Evolutionary conservation across 2,113 vertebrate species (phyloP).

Genomic region (Antigone vipio): DNA sequence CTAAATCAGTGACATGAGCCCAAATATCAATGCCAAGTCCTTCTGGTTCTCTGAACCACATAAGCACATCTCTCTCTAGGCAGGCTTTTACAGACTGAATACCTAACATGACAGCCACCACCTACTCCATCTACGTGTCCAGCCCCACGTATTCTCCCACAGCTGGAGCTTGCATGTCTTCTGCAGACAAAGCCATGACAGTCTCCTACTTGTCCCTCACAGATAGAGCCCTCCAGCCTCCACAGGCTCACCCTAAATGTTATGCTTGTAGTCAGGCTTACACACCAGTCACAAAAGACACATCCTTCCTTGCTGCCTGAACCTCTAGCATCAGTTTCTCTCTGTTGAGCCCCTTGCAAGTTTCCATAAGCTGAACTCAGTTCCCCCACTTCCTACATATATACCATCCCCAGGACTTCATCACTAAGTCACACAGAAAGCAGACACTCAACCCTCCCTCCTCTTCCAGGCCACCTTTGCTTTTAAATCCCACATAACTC

Average conservation of each 20-base stretch:
- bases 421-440: neutral
- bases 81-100: neutral
- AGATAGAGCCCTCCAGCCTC: neutral
- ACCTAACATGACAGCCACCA: neutral
- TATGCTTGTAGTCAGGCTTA: neutral
- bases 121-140: neutral
- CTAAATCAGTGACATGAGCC: neutral
- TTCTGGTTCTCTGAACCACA: neutral
- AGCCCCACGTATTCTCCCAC: accelerated
- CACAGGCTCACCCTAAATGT: neutral
- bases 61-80: neutral
- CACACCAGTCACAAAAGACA: neutral
- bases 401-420: neutral
- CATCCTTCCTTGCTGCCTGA: neutral
- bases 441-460: too few relatives aligned
- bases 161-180: neutral
- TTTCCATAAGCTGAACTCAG: accelerated
- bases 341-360: too few relatives aligned
- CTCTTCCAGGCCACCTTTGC: too few relatives aligned
- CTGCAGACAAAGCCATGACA: neutral
- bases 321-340: neutral
- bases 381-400: neutral
- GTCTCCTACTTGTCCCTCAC: neutral
- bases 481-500: too few relatives aligned
- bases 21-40: neutral